Conservation (phyloP, 2,888 invertebrate species). For the Clitarchus hookeri region DNA sequence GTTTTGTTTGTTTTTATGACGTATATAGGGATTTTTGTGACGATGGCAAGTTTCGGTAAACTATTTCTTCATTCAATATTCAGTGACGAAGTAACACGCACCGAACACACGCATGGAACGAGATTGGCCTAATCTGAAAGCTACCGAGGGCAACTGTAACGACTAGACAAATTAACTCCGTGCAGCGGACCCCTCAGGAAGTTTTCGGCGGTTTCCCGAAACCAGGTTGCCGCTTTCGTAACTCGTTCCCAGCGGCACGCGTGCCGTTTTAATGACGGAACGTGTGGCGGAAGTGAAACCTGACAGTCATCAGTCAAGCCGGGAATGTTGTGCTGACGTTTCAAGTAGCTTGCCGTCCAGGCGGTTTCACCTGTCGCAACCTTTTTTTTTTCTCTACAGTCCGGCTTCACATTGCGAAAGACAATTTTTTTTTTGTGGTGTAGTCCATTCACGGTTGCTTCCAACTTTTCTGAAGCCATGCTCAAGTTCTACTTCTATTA, state of each 20-base stretch:
- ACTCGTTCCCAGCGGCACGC: background rate
- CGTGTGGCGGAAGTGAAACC: constrained; percentile 9
- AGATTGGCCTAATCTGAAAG: background rate
- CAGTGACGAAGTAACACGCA: no score
- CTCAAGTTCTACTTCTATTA: no score
- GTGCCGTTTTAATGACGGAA: constrained; percentile 3
- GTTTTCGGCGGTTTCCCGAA: background rate
- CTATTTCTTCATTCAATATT: no score
- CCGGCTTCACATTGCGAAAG: background rate
- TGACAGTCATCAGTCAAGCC: background rate
- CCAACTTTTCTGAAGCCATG: no score
- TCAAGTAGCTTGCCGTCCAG: background rate
- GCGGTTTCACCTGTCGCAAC: background rate
- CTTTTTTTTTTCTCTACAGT: background rate
- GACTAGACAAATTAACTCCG: background rate
- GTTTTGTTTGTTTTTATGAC: no score
- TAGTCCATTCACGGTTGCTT: no score
- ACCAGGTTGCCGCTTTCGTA: background rate
- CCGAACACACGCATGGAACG: background rate
- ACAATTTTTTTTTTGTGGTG: no score
- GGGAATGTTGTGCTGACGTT: background rate
- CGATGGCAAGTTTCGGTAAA: no score
- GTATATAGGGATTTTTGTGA: no score
- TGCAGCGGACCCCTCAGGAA: background rate
- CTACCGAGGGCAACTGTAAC: background rate